phyloP scores from a whole-genome alignment of 2,797 vertebrate genomes.

The Tympanoctomys barrerae region DNA sequence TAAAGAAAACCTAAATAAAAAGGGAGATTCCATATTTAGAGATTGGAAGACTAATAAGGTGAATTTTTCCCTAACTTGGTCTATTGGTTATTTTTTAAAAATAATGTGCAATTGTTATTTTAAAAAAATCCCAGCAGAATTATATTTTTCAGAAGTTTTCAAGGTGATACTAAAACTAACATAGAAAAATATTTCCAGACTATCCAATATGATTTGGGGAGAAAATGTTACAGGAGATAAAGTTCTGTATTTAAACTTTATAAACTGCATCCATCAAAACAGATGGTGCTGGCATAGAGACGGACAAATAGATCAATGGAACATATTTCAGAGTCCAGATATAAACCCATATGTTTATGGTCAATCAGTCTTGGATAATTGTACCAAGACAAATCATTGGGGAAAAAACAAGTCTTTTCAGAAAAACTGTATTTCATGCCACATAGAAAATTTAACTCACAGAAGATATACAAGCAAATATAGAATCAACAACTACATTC shows the following conservation, averaged over 20 bases:
- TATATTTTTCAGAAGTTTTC: neutral
- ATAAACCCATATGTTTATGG: slow-evolving; percentile 6
- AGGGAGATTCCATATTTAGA: neutral
- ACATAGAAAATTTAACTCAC: neutral
- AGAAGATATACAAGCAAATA: neutral
- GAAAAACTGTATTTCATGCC: neutral
- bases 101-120: neutral
- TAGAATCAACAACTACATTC: neutral
- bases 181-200: neutral
- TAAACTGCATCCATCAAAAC: neutral
- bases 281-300: neutral
- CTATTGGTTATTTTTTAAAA: neutral
- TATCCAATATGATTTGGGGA: neutral
- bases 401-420: neutral
- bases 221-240: neutral
- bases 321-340: neutral
- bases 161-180: neutral
- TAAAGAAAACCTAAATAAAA: neutral
- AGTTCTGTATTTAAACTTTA: slow-evolving; percentile 37
- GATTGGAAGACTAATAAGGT: neutral
- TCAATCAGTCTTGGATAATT: slow-evolving; percentile 16
- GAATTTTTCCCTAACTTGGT: neutral
- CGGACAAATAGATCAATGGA: slow-evolving; percentile 15
- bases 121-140: neutral
- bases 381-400: neutral